Percentiles rank a stretch among this genome's conserved stretches.
Evolutionary conservation across 1,140 invertebrate species (phyloP).

Genomic region (Drosophila arawakana): DNA sequence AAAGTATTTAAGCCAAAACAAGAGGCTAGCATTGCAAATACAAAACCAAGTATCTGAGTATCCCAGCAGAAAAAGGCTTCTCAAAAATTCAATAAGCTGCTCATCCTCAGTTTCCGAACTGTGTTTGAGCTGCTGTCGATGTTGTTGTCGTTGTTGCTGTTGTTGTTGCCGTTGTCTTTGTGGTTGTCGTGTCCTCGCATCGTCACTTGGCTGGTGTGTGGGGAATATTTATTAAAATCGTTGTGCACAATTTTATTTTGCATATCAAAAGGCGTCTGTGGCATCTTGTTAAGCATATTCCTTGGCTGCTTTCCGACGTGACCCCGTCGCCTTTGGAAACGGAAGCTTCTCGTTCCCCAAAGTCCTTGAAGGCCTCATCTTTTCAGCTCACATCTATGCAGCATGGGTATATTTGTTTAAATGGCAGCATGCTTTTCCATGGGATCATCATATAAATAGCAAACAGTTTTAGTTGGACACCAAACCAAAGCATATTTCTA

Average conservation of each 20-base stretch:
- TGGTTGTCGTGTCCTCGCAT: slow-evolving; percentile 23
- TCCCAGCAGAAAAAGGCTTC: slow-evolving; percentile 44
- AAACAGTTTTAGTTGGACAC: slow-evolving; percentile 27
- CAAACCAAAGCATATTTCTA: slow-evolving; percentile 45
- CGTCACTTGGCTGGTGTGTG: slow-evolving; percentile 47
- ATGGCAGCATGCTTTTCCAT: not conserved
- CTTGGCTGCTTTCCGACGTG: not conserved
- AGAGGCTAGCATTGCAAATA: not conserved
- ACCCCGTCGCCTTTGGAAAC: slow-evolving; percentile 13
- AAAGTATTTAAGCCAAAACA: slow-evolving; percentile 42
- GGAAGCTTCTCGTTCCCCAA: not conserved
- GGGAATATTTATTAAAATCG: slow-evolving; percentile 79
- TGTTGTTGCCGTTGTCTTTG: slow-evolving; percentile 18
- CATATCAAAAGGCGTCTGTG: slow-evolving; percentile 73
- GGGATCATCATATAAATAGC: slow-evolving; percentile 38
- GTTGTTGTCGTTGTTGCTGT: slow-evolving; percentile 27
- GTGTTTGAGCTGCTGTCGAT: slow-evolving; percentile 31
- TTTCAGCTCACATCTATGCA: slow-evolving; percentile 1
- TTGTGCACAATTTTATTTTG: slow-evolving; percentile 76
- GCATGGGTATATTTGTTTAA: slow-evolving; percentile 45
- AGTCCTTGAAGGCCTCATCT: slow-evolving; percentile 17
- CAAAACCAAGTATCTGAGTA: not conserved
- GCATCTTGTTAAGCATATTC: slow-evolving; percentile 33
- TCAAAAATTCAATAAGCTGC: slow-evolving; percentile 77
- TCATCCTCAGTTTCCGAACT: slow-evolving; percentile 41